A percentile compares a stretch with the other conserved stretches of the same genome.
Conservation (phyloP, 2,888 invertebrate genomes). For the Laspeyria flexula region DNA sequence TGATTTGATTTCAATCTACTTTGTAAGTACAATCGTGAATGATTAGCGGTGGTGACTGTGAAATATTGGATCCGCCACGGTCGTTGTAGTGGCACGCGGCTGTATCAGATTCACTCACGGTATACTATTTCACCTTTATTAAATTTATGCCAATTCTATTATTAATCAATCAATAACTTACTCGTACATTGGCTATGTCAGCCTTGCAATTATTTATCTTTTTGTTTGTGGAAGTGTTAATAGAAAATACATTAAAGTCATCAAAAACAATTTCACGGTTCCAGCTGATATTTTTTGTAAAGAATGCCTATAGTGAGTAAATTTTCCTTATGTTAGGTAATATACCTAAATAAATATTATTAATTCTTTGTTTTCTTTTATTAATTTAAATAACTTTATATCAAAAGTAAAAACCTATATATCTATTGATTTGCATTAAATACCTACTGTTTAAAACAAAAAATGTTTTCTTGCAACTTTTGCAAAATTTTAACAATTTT, state of each 20-base stretch:
- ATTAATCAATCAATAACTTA: conserved; percentile 23
- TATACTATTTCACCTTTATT: conserved; percentile 49
- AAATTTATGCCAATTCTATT: conserved; percentile 32
- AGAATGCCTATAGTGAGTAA: not conserved
- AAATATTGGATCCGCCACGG: conserved; percentile 77
- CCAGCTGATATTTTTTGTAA: not conserved
- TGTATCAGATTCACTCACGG: conserved; percentile 57
- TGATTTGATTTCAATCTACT: conserved; percentile 68
- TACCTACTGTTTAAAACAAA: no score
- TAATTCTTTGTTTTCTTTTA: no score
- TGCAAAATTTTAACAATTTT: no score
- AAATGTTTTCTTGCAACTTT: no score
- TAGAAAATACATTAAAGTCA: not conserved
- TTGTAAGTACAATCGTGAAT: conserved; percentile 71
- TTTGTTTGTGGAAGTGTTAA: not conserved
- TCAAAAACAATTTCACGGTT: not conserved
- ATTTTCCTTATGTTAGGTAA: not conserved
- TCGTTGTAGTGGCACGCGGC: conserved; percentile 70
- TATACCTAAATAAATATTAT: not conserved
- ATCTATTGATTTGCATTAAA: no score
- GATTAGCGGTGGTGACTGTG: conserved; percentile 79
- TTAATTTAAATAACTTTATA: no score
- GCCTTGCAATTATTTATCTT: not conserved
- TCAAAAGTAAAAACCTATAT: no score
- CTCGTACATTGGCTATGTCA: not conserved